A percentile compares a stretch with the other conserved stretches of the same genome.
Evolutionary conservation across 2,888 invertebrate genomes (phyloP).

Genomic region (Petrolisthes cinctipes): DNA sequence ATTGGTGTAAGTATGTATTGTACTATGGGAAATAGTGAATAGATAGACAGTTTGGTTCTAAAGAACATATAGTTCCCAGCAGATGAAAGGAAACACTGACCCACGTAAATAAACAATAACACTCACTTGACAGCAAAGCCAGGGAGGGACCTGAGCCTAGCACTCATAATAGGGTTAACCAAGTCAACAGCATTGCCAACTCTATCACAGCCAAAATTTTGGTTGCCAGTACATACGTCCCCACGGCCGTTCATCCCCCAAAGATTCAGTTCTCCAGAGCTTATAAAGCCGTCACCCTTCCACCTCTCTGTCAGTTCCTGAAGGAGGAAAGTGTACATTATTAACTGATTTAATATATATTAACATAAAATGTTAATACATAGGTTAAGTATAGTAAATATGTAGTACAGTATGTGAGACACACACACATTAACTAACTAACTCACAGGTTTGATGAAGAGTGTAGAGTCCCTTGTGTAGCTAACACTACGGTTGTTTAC

Average conservation of each 20-base stretch:
- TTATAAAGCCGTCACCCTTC: conserved; percentile 71
- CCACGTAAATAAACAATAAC: not conserved
- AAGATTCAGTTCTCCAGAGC: conserved; percentile 73
- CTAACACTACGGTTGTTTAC: conserved; percentile 74
- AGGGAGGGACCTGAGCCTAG: not conserved
- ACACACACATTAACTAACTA: too few relatives aligned
- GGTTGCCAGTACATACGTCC: conserved; percentile 70
- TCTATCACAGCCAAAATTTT: conserved; percentile 74
- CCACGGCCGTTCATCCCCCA: conserved; percentile 75
- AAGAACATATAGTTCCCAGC: too few relatives aligned
- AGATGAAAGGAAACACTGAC: not conserved
- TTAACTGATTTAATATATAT: too few relatives aligned
- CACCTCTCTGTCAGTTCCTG: conserved; percentile 69
- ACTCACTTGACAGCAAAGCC: not conserved
- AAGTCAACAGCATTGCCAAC: conserved; percentile 73
- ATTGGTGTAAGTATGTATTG: too few relatives aligned
- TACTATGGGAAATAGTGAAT: too few relatives aligned
- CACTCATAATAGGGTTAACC: conserved; percentile 73
- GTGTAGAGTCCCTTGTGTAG: conserved; percentile 73
- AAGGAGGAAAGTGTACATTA: too few relatives aligned
- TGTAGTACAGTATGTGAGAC: too few relatives aligned
- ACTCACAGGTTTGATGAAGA: conserved; percentile 76
- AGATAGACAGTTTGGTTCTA: too few relatives aligned
- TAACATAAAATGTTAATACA: too few relatives aligned
- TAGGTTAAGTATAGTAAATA: too few relatives aligned